Conservation (phyloP, 2,113 vertebrate species). For the Rhizomys pruinosus region DNA sequence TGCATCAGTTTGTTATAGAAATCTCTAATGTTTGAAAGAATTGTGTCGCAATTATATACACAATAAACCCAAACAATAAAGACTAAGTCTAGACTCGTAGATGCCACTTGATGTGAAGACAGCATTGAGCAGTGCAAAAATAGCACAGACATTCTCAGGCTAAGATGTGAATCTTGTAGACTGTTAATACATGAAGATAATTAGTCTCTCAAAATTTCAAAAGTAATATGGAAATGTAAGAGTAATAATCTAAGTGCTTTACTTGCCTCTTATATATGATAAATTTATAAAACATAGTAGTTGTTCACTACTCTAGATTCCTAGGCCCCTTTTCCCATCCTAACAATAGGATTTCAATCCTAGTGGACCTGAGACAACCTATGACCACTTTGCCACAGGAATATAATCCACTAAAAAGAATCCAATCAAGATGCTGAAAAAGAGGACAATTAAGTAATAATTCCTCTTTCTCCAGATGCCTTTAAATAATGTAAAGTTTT, state of each 20-base stretch:
- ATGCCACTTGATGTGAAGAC: neutral
- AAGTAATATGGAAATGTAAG: conserved; percentile 4
- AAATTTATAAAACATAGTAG: neutral
- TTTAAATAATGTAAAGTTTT: neutral
- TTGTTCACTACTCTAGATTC: neutral
- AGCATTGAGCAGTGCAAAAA: neutral
- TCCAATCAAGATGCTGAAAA: neutral
- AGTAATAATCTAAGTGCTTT: no score
- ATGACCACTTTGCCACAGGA: neutral
- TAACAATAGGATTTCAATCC: neutral
- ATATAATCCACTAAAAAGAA: neutral
- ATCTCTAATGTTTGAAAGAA: conserved; percentile 55
- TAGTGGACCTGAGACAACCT: neutral
- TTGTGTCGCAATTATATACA: conserved; percentile 29
- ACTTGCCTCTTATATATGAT: neutral
- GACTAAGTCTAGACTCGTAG: conserved; percentile 20
- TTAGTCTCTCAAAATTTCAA: neutral
- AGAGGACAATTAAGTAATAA: neutral
- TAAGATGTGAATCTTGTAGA: neutral
- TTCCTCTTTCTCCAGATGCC: neutral
- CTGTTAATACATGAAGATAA: neutral
- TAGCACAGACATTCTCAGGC: neutral
- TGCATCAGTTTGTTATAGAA: conserved; percentile 53
- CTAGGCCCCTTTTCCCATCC: neutral
- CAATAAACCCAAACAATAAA: conserved; percentile 60